A percentile compares a stretch with the other conserved stretches of the same genome.
These are phyloP conservation scores for Tanytarsus gracilentus DNA, from an alignment of 2,888 invertebrate species.

Conservation along the genomic window DNA sequence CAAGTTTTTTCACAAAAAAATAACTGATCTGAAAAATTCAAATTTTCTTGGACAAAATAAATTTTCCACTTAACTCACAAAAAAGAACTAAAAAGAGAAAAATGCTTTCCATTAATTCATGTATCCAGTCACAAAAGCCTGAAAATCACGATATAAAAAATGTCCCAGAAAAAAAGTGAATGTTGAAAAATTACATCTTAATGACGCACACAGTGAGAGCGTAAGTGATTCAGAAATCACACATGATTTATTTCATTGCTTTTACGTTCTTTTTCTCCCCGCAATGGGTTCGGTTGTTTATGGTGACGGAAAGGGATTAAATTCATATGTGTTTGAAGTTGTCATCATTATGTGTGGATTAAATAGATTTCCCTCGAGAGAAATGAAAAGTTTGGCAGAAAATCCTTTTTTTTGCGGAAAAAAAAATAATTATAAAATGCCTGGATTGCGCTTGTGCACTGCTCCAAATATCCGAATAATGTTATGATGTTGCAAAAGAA, in stretches of 20 bases:
- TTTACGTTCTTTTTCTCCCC: constrained; percentile 4
- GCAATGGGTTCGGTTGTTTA: constrained; percentile 18
- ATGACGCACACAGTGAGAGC: neutral
- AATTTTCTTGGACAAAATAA: too few species aligned
- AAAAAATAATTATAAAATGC: constrained; percentile 15
- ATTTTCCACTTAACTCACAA: too few species aligned
- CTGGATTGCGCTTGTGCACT: constrained; percentile 20
- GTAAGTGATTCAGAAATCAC: neutral
- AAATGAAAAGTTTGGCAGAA: neutral
- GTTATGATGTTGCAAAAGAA: neutral
- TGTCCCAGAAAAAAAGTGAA: neutral
- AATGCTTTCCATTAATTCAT: neutral
- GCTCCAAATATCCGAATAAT: neutral
- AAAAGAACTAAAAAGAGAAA: too few species aligned
- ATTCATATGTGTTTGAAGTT: constrained; percentile 25
- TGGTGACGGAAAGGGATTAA: constrained; percentile 22
- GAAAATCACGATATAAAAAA: too few species aligned
- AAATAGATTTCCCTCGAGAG: constrained; percentile 29
- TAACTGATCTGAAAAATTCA: too few species aligned
- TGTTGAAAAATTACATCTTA: constrained; percentile 2
- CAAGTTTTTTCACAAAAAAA: too few species aligned
- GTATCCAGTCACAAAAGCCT: too few species aligned
- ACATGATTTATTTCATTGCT: constrained; percentile 10
- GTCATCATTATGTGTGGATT: constrained; percentile 30
- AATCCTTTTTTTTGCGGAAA: neutral